Base-by-base conservation (phyloP, 2,113 vertebrate genomes). In the Cebus imitator region DNA sequence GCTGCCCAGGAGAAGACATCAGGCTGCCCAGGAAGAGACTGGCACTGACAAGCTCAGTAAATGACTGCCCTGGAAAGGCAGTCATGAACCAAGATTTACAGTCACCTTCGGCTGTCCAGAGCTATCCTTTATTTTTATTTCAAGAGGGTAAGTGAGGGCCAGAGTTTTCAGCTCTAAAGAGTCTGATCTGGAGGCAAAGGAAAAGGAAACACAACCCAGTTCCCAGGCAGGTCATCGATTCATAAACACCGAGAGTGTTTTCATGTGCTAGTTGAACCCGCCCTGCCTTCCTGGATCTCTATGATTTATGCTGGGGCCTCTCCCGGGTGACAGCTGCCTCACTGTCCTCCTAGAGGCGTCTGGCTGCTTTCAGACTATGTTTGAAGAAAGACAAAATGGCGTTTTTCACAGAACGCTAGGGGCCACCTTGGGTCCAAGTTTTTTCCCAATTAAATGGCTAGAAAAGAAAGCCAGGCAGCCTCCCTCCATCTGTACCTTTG, bases 351-450 rank as follows among this genome's bases (percentile, higher is more conserved):
- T 30, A 92, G 84, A 50, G 93, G 35, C 14, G 52, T 80, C 58
- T 95, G 64, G 89, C 58, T 90, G 64, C 90, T 81, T 95, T 80
- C 37, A 96, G 57, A 81, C 43, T 66, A 55, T 61, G 90, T 87
- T 72, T 82, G 64, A 97, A 57, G 57, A 84, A 95, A 96, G 50
- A 95, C 92, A 95, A 94, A 97, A 97, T 2, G 73, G 50, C 0
- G 0, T 79, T 95, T 96, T 96, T 73, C 52, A 94, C 5, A 94
- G 55, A 97, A 79, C 55, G 55, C 17, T 16, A 84, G 80, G 48
- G 52, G 50, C 35, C 52, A 86, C 37, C 2, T 45, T 87, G 82
- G 50, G 86, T 73, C 58, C 95, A 93, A 88, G 78, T 94, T 98
- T 81, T 92, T 72, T 90, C 84, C 83, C 86, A 97, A 66, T 96